Evolutionary conservation across 2,113 vertebrate genomes (phyloP), one percentile per base, ranked within the genome.

Genomic region (Alaudala cheleensis): DNA sequence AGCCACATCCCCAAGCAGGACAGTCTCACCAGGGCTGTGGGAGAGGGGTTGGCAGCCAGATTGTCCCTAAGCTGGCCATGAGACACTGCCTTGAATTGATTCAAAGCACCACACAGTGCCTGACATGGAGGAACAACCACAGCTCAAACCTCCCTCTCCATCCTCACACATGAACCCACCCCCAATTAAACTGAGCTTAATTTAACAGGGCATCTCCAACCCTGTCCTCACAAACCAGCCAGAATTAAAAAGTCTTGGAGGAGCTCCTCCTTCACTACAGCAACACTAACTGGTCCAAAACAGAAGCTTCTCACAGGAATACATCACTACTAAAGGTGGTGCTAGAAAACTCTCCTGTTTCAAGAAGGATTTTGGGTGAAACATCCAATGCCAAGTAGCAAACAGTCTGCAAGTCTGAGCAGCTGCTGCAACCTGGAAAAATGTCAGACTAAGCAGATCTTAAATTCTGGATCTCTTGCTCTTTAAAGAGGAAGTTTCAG

Each of bases 11-110:
- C 42, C 29, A 45, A 4, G 39, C 50, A 49, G 14, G 33, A 44
- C 33, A 54, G 3, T 7, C 28, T 25, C 17, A 21, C 5, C 53
- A 49, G 53, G 42, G 64, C 62, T 67, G 64, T 26, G 51, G 78
- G 16, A 21, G 33, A 20, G n/a, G 37, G n/a, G 37, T 19, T 39
- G 40, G 42, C 53, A 80, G 33, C 34, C 18, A 5, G 5, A 34
- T 1, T 33, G 29, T 37, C 34, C 10, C 0, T 6, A 24, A 62
- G 10, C 1, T 54, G 28, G 23, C 31, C 17, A 51, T 0, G 1
- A 72, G 39, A 62, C 37, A 78, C 4, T 37, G 33, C 65, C 44
- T 61, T 5, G 3, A 47, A 53, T 3, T 40, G 40, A 62, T 31
- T 66, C 34, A 50, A 92, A 92, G 37, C 54, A 84, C 14, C 49